Conservation (phyloP, 2,113 vertebrate genomes). For the Pseudonaja textilis region DNA sequence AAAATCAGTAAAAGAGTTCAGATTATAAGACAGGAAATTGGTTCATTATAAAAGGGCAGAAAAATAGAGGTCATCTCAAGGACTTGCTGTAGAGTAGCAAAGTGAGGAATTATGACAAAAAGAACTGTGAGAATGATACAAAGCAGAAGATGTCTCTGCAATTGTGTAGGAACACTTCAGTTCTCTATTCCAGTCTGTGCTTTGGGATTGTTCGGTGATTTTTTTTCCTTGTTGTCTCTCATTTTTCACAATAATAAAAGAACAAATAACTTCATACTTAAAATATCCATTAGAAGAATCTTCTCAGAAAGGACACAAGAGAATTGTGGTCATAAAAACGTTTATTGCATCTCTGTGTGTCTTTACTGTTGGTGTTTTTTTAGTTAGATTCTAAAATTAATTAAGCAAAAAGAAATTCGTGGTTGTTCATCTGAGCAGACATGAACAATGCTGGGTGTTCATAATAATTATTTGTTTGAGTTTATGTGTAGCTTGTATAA, state of each 20-base stretch:
- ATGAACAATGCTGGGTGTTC: neutral
- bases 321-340: neutral
- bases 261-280: neutral
- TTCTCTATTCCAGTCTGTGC: neutral
- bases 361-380: neutral
- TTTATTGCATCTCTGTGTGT: neutral
- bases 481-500: neutral
- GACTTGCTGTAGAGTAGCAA: neutral
- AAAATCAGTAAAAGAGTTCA: neutral
- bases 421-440: neutral
- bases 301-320: neutral
- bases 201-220: neutral
- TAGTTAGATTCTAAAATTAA: neutral
- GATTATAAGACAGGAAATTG: neutral
- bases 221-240: neutral
- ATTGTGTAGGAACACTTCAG: neutral
- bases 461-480: neutral
- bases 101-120: neutral
- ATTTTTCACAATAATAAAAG: neutral
- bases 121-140: neutral
- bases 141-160: neutral
- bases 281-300: neutral
- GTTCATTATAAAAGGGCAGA: neutral
- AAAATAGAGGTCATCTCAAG: neutral
- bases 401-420: neutral